A percentile compares a stretch with the other conserved stretches of the same genome.
Conservation (phyloP, 2,797 vertebrate genomes). For the Ara ararauna region DNA sequence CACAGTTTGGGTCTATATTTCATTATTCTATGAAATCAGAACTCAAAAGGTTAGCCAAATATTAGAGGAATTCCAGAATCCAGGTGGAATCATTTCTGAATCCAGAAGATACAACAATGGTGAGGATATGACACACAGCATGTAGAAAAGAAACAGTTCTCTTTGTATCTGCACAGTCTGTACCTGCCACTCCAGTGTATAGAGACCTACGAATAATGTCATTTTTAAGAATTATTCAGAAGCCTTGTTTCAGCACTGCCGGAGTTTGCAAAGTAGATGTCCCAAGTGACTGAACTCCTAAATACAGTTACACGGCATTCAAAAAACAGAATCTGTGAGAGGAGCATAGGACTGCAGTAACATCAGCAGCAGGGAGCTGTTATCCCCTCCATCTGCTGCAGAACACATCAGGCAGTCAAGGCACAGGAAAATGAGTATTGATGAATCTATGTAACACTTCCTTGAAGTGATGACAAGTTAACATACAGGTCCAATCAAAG, state of each 20-base stretch:
- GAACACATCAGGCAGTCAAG: slow-evolving; percentile 22
- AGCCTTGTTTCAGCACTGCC: neutral
- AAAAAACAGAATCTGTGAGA: neutral
- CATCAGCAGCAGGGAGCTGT: slow-evolving; percentile 27
- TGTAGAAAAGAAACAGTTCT: neutral
- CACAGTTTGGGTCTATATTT: neutral
- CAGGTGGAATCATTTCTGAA: neutral
- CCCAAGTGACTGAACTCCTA: slow-evolving; percentile 1
- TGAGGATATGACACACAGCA: neutral
- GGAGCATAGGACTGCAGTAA: neutral
- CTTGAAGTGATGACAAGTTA: slow-evolving; percentile 44
- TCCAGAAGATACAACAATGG: neutral
- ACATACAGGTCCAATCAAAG: slow-evolving; percentile 24
- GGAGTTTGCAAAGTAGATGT: neutral
- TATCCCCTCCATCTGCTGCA: neutral
- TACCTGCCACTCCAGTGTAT: neutral
- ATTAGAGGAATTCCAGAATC: neutral
- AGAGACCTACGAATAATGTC: neutral
- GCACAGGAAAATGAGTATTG: neutral
- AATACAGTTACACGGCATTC: neutral
- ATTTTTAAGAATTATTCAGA: slow-evolving; percentile 12
- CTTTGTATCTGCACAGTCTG: neutral
- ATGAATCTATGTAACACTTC: slow-evolving; percentile 39
- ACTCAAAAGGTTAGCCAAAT: neutral
- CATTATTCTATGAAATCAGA: neutral